Base-by-base conservation (phyloP, 2,113 vertebrate genomes). In the Limnothrissa miodon region DNA sequence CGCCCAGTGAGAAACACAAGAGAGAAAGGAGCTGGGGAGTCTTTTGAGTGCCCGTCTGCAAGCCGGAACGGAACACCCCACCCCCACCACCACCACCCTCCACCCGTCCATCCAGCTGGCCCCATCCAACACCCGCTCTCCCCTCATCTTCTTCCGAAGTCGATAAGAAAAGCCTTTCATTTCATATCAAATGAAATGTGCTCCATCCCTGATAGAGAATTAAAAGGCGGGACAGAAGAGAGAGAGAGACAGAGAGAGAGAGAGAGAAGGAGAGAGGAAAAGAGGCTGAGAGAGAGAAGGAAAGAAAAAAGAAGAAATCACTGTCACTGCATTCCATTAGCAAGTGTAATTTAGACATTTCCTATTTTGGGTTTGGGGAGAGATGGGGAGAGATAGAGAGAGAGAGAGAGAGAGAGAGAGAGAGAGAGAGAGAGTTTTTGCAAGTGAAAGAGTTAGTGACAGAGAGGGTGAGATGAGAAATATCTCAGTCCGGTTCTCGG, bases 331-430 rank as follows among this genome's bases (percentile, higher is more conserved):
- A 87, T 88, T 83, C 85, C 86, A 93, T 94, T 91, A 94, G 87
- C 92, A 92, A 93, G 91, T 91, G 89, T 92, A 92, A 93, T 93
- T 93, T 91, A 91, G 90, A 91, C 86, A 91, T 91, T 93, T 93
- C 83, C 90, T 87, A 84, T 91, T 92, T 91, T 86, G 85, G 89
- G 80, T 81, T 78, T 87, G 81, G 78, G 79, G 81, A 80, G 81
- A 78, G 78, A 62, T 42, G 45, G 23, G 21, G 82, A 83, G 36
- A 23, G 25, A 46, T 1, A 45, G 8, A 25, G 48, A 33, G 2
- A 59, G 80, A 81, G 17, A 62, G 39, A 78, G 1, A 78, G 11
- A 15, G 45, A 45, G 39, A 44, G 4, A 23, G 25, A n/a, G n/a
- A 80, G 53, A 23, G 78, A 83, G 9, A 25, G 53, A 80, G 11